phyloP scores from a whole-genome alignment of 1,140 invertebrate species.

The Periplaneta americana region DNA sequence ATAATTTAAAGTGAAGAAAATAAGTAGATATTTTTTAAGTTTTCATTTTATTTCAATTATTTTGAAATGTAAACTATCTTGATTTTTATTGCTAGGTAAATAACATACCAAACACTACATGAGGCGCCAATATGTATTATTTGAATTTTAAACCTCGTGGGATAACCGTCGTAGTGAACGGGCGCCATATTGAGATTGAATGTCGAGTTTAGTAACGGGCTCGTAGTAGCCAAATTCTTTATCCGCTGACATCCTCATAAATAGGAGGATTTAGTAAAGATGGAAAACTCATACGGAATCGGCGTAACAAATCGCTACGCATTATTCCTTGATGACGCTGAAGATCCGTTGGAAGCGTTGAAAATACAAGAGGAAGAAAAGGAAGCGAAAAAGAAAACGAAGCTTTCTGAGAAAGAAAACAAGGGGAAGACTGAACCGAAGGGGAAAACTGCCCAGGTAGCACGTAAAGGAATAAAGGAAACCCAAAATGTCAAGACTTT shows the following conservation, averaged over 20 bases:
- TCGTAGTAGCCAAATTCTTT: conserved; percentile 16
- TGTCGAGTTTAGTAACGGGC: not conserved
- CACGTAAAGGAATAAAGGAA: conserved; percentile 62
- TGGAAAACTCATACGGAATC: conserved; percentile 92
- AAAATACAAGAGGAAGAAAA: conserved; percentile 72
- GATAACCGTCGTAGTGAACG: not conserved
- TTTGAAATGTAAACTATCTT: not conserved
- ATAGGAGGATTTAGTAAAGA: conserved; percentile 33
- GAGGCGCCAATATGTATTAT: not conserved
- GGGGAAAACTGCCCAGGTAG: conserved; percentile 43
- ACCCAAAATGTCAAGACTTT: conserved; percentile 55
- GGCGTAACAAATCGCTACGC: conserved; percentile 88
- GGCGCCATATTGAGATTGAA: conserved; percentile 19
- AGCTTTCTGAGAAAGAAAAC: conserved; percentile 81
- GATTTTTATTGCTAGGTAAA: not conserved
- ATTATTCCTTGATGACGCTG: conserved; percentile 80
- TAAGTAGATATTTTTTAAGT: not conserved
- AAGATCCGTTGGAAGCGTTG: conserved; percentile 85
- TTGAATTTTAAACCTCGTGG: conserved; percentile 3
- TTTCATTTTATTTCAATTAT: not conserved
- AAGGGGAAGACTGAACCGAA: conserved; percentile 58
- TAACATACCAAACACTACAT: not conserved
- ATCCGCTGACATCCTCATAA: conserved; percentile 21
- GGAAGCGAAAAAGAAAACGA: conserved; percentile 75
- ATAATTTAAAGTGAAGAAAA: not conserved